Base-by-base conservation (phyloP, 1,140 invertebrate species). In the Brachionus rotundiformis region DNA sequence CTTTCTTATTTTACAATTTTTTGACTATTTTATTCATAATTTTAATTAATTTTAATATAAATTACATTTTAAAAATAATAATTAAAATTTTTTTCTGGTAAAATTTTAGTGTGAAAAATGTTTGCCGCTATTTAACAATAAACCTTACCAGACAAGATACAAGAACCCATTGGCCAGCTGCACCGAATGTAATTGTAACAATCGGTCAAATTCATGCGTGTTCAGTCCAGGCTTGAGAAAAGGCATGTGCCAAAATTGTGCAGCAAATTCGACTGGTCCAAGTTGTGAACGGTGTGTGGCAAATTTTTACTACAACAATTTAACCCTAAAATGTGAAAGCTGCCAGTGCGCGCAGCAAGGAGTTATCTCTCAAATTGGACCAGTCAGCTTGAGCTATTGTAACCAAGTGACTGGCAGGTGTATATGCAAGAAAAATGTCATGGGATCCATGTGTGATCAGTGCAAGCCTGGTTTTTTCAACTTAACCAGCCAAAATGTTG, bases 341-440 rank as follows among this genome's bases (percentile, higher is more conserved):
- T 98, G 95, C 86, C 89, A 94, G 75, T 98, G 95, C 86, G 95
- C 94, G 11, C 93, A 93, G 1, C 98, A 98, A 85, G 96, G 97
- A 36, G 92, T 96, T 85, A 89, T 92, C 0, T 89, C 90, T 93
- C 61, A 98, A 95, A 87, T 77, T 91, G 0, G 95, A 93, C 0
- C 10, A 29, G 19, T 92, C 94, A 0, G 92, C 1, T 92, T 91
- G 13, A 88, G 90, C 0, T 93, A 95, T 83, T 98, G 96, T 86
- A 92, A 96, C 84, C 90, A 92, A 13, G 84, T 90, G 8, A 96
- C 93, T 2, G 97, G 97, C 0, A 93, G 95, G 83, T 99, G 97
- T 86, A 91, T 93, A 73, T 99, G 88, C 83, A 85, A 85, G 65
- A 84, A 85, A 2, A 86, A 87, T 19, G 85, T 86, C 1, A 82